Evolutionary conservation across 2,888 invertebrate genomes (phyloP), one percentile per base, ranked within the genome.

Genomic region (Notodonta dromedarius): DNA sequence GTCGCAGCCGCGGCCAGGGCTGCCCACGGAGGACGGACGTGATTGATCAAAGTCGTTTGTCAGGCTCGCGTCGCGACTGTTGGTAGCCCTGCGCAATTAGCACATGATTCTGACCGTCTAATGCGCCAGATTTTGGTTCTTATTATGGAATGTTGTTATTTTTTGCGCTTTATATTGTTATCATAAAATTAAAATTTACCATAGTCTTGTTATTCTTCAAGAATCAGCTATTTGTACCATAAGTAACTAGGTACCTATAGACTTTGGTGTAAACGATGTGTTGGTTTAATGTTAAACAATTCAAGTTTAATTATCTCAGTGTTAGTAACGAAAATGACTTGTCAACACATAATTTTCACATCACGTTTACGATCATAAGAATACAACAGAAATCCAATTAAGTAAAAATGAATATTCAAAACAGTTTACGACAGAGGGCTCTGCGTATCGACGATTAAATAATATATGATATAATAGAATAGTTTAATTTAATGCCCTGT

Each of bases 31-130:
- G 89, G 87, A 87, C 89, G 85, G 86, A 73, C 83, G 88, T 92
- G 92, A 92, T 92, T 92, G 91, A 92, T 92, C 91, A 89, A 90
- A 90, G 90, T 90, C 90, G 90, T 91, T 91, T 90, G 91, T 91
- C 91, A 91, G 85, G 86, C 91, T 91, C 91, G 87, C 87, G 87
- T 90, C 88, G 89, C 90, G 87, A 86, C 86, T 82, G 83, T 79
- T 82, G 87, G 83, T 84, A 86, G 86, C 87, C 87, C 87, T 86
- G 84, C 76, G 88, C 88, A 87, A 90, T 91, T 90, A 90, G 87
- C 90, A 91, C 89, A 85, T 91, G 89, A 90, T 89, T 90, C 89
- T 87, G 83, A 80, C 77, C 86, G 86, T 86, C 88, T 91, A 91
- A 91, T 90, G 85, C 83, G 77, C 81, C 74, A 80, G 86, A 90